Conservation (phyloP, 2,113 vertebrate genomes). For the Sigmodon hispidus region DNA sequence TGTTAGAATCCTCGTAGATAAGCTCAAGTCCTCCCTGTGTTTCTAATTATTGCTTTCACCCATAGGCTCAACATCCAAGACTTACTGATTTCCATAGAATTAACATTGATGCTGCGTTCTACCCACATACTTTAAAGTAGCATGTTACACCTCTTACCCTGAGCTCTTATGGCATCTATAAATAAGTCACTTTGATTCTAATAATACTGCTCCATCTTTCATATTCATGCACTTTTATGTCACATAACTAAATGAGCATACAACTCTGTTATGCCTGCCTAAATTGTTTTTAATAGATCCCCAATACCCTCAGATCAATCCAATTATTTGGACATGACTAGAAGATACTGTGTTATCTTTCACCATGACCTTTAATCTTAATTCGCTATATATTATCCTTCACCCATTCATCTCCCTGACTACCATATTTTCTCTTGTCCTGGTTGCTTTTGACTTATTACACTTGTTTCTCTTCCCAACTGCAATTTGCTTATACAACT, state of each 20-base stretch:
- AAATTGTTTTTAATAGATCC: background rate
- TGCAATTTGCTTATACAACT: background rate
- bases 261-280: no score
- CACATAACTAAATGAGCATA: background rate
- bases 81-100: background rate
- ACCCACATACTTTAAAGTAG: accelerated
- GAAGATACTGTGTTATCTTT: background rate
- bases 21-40: background rate
- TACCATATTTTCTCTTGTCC: background rate
- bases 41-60: background rate
- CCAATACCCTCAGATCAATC: background rate
- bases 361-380: background rate
- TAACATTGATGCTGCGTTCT: background rate
- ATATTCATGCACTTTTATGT: background rate
- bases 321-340: background rate
- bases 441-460: background rate
- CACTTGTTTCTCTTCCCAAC: background rate
- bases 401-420: background rate
- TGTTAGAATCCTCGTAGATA: background rate
- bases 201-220: background rate
- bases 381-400: background rate
- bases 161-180: background rate
- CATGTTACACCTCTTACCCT: background rate
- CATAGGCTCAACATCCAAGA: accelerated
- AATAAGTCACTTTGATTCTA: background rate